phyloP scores from a whole-genome alignment of 2,888 invertebrate species.

The Thera britannica region DNA sequence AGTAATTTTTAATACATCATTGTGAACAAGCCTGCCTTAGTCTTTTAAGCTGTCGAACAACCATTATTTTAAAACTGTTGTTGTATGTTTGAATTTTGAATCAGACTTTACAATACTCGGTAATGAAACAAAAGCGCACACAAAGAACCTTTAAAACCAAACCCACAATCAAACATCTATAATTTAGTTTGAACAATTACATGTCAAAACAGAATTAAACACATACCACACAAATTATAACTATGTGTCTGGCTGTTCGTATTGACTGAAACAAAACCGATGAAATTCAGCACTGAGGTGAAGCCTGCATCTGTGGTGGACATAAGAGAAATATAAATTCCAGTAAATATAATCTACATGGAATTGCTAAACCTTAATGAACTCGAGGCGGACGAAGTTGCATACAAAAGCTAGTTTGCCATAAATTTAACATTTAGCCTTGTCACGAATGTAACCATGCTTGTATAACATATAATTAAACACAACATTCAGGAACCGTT shows the following conservation, averaged over 20 bases:
- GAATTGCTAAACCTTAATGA: background rate
- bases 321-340: background rate
- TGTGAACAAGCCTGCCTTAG: background rate
- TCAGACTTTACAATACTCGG: background rate
- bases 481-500: conserved; percentile 34
- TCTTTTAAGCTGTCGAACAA: background rate
- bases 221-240: conserved; percentile 12
- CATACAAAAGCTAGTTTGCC: conserved; percentile 3
- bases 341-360: no score
- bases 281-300: background rate
- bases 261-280: background rate
- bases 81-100: background rate
- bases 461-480: conserved; percentile 36
- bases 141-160: conserved; percentile 4
- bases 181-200: conserved; percentile 24
- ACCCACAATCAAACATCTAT: conserved; percentile 19
- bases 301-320: background rate
- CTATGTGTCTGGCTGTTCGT: background rate
- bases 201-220: conserved; percentile 18
- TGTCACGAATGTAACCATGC: conserved; percentile 31
- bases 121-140: conserved; percentile 8
- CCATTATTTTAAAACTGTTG: background rate
- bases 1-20: background rate
- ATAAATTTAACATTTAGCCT: conserved; percentile 37
- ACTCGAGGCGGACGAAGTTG: background rate